phyloP scores from a whole-genome alignment of 1,140 invertebrate species.

The Hyles vespertilio region DNA sequence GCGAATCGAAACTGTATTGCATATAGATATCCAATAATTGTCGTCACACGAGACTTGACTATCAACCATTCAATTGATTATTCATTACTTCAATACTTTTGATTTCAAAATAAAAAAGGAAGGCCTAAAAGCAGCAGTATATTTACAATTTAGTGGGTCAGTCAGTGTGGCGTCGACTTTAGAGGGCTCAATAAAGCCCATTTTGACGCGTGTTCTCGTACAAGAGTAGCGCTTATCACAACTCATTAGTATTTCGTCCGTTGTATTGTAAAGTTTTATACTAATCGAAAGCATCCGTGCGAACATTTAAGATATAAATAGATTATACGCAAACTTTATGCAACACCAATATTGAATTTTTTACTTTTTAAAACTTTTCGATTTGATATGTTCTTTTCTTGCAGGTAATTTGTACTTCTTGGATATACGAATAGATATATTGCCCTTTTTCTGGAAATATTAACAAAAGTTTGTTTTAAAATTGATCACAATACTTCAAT shows the following conservation, averaged over 20 bases:
- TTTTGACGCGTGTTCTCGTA: constrained; percentile 37
- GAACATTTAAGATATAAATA: constrained; percentile 27
- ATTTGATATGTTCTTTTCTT: constrained; percentile 22
- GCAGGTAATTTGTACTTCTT: background rate
- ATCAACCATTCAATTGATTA: no score
- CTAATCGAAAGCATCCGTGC: constrained; percentile 38
- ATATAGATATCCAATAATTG: no score
- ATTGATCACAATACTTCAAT: no score
- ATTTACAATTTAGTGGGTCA: no score
- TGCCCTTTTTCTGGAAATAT: no score
- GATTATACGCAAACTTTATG: constrained; percentile 24
- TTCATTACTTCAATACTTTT: background rate
- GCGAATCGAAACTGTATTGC: no score
- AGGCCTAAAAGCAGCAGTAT: no score
- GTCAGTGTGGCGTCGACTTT: constrained; percentile 5
- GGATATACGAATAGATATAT: no score
- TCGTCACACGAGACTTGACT: no score
- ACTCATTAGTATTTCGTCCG: constrained; percentile 56
- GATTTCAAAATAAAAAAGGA: background rate
- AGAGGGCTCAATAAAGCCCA: constrained; percentile 12
- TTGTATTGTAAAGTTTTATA: constrained; percentile 47
- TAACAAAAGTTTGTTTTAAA: no score
- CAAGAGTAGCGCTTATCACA: constrained; percentile 35
- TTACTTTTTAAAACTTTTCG: constrained; percentile 21
- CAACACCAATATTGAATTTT: constrained; percentile 35